Conservation (phyloP, 2,888 invertebrate species). For the Xylota segnis region DNA sequence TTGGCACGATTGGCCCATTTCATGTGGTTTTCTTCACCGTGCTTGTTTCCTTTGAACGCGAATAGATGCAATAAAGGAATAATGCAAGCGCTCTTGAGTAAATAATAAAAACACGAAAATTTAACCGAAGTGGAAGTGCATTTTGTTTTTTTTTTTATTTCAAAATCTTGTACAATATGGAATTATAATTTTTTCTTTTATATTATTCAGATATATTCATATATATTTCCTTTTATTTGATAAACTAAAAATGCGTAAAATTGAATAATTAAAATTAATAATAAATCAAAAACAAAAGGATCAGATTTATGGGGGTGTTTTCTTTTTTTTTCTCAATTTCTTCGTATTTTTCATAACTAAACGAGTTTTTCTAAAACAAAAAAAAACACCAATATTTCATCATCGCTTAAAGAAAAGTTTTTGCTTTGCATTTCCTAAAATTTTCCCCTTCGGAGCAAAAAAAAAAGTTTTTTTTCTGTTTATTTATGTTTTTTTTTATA, state of each 20-base stretch:
- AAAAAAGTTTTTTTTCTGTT: slow-evolving; percentile 23
- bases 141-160: slow-evolving; percentile 68
- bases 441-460: slow-evolving; percentile 69
- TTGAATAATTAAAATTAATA: slow-evolving; percentile 21
- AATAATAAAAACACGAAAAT: not conserved
- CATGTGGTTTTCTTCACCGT: too few relatives aligned
- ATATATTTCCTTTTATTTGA: slow-evolving; percentile 29
- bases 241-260: slow-evolving; percentile 31
- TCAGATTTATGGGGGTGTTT: not conserved
- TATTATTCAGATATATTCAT: not conserved
- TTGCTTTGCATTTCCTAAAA: slow-evolving; percentile 12
- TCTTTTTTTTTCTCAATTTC: not conserved
- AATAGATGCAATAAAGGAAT: too few relatives aligned
- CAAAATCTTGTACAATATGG: slow-evolving; percentile 73
- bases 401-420: not conserved
- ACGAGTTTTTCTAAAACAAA: too few relatives aligned
- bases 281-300: slow-evolving; percentile 13
- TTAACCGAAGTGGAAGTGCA: slow-evolving; percentile 74
- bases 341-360: too few relatives aligned
- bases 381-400: slow-evolving; percentile 4
- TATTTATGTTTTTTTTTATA: slow-evolving; percentile 8
- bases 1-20: too few relatives aligned
- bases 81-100: not conserved
- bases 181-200: slow-evolving; percentile 52
- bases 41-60: too few relatives aligned